Percentiles rank a stretch among this genome's conserved stretches.
Conservation (phyloP, 2,113 vertebrate genomes). For the Coptodon bakossiorum region DNA sequence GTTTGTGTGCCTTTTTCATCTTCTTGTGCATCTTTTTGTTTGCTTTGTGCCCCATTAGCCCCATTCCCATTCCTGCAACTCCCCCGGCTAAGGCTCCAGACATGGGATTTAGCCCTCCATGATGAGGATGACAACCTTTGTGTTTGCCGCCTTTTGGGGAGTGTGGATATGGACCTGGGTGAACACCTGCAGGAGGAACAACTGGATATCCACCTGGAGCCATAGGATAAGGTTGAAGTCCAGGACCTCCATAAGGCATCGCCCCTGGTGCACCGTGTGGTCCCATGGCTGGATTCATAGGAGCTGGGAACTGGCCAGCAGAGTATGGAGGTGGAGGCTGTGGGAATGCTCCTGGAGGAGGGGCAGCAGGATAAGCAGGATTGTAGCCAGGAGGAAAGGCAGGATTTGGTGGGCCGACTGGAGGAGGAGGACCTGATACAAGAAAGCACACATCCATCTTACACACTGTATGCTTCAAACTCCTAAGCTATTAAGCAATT, state of each 20-base stretch:
- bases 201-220: conserved; percentile 49
- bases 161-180: conserved; percentile 58
- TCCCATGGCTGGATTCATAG: conserved; percentile 51
- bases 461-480: background rate
- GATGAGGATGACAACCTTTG: background rate
- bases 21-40: conserved; percentile 81
- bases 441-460: background rate
- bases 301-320: conserved; percentile 43
- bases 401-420: conserved; percentile 42
- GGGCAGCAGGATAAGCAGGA: conserved; percentile 48
- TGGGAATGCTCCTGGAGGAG: conserved; percentile 44
- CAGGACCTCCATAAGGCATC: conserved; percentile 36
- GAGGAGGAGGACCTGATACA: conserved; percentile 51
- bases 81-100: conserved; percentile 52
- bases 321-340: conserved; percentile 50
- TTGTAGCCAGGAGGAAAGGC: conserved; percentile 59
- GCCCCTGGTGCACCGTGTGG: conserved; percentile 22
- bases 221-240: conserved; percentile 34
- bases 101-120: conserved; percentile 49
- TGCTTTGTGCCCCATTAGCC: conserved; percentile 41
- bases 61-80: conserved; percentile 48
- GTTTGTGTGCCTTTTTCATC: conserved; percentile 72
- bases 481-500: background rate
- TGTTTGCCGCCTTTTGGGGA: conserved; percentile 44
- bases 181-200: conserved; percentile 46